Percentiles rank a stretch among this genome's conserved stretches.
Conservation (phyloP, 1,140 invertebrate species). For the Lutraria rhynchaena region DNA sequence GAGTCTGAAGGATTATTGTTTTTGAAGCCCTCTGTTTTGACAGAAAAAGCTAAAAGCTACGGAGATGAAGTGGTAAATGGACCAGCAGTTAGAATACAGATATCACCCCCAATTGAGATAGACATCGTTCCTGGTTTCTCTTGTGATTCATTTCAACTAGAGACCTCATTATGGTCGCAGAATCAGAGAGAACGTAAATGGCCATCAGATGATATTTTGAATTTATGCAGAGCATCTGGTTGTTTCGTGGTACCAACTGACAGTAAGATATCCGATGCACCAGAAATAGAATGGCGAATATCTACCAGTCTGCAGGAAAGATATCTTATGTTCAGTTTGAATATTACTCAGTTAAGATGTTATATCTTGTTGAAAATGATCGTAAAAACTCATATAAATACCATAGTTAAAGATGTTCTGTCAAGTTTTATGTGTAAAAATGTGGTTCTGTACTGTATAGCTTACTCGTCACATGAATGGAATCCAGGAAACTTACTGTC, state of each 20-base stretch:
- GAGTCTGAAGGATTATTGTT: too few relatives aligned
- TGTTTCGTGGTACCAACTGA: not conserved
- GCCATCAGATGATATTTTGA: not conserved
- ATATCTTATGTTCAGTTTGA: not conserved
- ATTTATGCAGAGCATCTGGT: not conserved
- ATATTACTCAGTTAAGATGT: conserved; percentile 1
- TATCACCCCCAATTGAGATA: too few relatives aligned
- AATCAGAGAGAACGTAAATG: too few relatives aligned
- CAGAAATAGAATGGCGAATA: conserved; percentile 2
- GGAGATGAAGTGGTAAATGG: too few relatives aligned
- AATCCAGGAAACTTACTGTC: not conserved
- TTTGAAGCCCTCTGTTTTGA: too few relatives aligned
- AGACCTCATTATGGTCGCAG: too few relatives aligned
- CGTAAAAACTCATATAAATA: not conserved
- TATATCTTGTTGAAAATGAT: not conserved
- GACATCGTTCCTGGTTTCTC: too few relatives aligned
- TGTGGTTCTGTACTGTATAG: not conserved
- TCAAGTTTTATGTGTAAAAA: conserved; percentile 3
- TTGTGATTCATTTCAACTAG: too few relatives aligned
- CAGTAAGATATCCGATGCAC: not conserved
- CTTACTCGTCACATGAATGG: not conserved
- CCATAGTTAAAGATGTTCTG: not conserved
- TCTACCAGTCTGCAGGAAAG: not conserved
- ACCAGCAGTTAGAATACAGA: too few relatives aligned
- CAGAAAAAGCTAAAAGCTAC: too few relatives aligned